These are phyloP conservation scores for Colius striatus DNA, from an alignment of 2,113 vertebrate species.

Conservation along the genomic window DNA sequence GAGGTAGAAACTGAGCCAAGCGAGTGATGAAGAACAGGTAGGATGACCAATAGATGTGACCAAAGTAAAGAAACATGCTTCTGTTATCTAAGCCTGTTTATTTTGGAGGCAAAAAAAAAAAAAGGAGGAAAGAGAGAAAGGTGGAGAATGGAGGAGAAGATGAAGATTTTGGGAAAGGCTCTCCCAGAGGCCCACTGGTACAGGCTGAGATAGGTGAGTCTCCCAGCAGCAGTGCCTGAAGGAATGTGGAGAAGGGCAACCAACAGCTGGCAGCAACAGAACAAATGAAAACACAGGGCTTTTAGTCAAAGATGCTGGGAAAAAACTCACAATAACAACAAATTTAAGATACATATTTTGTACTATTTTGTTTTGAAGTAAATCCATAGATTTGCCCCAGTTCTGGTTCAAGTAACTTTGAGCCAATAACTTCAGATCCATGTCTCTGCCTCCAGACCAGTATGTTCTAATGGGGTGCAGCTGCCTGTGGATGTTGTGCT, in stretches of 20 bases:
- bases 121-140: neutral
- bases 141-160: neutral
- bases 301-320: neutral
- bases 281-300: neutral
- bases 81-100: neutral
- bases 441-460: neutral
- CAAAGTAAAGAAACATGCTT: neutral
- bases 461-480: neutral
- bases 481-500: neutral
- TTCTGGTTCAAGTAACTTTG: neutral
- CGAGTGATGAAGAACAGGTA: fast-evolving
- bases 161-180: neutral
- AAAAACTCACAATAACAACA: neutral
- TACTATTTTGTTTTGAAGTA: neutral
- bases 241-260: neutral
- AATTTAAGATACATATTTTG: neutral
- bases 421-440: neutral
- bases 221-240: neutral
- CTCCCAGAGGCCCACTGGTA: neutral
- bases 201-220: fast-evolving
- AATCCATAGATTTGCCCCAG: neutral
- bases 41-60: neutral
- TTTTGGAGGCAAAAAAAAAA: neutral
- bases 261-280: neutral
- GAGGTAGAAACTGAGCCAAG: neutral